These are phyloP conservation scores for Ctena decussata DNA, from an alignment of 2,888 invertebrate species.

Conservation along the genomic window DNA sequence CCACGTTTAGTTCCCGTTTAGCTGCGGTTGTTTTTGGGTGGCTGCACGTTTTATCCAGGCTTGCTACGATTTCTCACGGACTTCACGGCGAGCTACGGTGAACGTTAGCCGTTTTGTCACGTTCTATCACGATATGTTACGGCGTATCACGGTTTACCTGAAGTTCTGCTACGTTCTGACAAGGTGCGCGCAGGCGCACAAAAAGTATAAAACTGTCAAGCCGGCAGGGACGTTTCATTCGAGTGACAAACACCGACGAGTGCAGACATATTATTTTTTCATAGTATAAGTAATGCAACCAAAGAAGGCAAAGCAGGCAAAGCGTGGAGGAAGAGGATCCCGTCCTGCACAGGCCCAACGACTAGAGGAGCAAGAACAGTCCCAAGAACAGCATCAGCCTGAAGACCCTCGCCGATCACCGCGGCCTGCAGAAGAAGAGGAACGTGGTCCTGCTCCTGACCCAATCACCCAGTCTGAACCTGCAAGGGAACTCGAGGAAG, in stretches of 20 bases:
- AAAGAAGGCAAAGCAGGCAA: background rate
- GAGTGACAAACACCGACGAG: background rate
- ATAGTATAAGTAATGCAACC: background rate
- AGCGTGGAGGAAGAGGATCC: background rate
- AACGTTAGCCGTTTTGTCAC: background rate
- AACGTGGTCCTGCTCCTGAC: constrained; percentile 18
- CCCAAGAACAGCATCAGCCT: too few species aligned
- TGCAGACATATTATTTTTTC: background rate
- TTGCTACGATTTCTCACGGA: background rate
- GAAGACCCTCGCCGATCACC: background rate
- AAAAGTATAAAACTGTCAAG: background rate
- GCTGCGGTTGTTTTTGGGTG: background rate
- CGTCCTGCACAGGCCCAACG: background rate
- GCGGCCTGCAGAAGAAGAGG: constrained; percentile 24
- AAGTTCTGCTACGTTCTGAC: background rate
- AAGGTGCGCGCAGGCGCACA: background rate
- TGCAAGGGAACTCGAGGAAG: background rate
- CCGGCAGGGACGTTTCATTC: background rate
- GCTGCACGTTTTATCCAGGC: background rate
- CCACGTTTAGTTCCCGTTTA: background rate
- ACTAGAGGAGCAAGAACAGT: background rate
- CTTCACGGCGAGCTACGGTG: background rate
- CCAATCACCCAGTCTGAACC: background rate
- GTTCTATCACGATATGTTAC: background rate
- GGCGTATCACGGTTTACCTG: background rate